phyloP scores from a whole-genome alignment of 2,113 vertebrate genomes.

The Psittacus erithacus region DNA sequence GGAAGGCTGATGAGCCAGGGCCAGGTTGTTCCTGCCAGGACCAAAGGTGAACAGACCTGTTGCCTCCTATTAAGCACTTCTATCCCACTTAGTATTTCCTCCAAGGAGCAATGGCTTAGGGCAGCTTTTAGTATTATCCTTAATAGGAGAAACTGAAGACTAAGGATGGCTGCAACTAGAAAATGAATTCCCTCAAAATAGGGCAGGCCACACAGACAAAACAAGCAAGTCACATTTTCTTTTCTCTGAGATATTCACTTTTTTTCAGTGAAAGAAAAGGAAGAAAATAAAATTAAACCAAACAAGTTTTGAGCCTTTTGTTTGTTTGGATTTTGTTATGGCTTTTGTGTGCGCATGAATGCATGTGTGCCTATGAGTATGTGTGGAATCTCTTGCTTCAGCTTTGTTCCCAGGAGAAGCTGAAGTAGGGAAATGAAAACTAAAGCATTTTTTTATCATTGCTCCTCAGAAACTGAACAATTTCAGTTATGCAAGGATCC shows the following conservation, averaged over 20 bases:
- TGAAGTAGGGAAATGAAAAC: conserved; percentile 41
- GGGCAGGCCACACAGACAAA: conserved; percentile 8
- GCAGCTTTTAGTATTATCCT: background rate
- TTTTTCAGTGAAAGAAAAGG: background rate
- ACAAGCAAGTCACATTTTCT: background rate
- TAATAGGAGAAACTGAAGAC: conserved; percentile 3
- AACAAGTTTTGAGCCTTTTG: conserved; percentile 3
- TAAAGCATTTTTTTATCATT: conserved; percentile 22
- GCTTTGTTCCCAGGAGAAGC: conserved; percentile 18
- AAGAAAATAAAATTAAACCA: background rate
- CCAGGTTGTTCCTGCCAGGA: background rate
- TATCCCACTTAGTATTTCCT: background rate
- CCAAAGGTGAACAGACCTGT: background rate
- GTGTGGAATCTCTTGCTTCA: background rate
- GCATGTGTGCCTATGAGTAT: background rate
- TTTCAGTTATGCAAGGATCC: conserved; percentile 42
- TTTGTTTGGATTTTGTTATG: background rate
- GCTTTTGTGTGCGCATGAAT: background rate
- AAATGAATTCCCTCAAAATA: background rate
- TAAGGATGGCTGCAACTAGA: background rate
- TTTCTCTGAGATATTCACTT: background rate
- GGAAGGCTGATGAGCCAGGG: background rate
- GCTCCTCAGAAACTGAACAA: conserved; percentile 41
- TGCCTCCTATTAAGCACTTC: background rate
- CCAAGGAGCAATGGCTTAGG: background rate